Conservation (phyloP, 2,113 vertebrate genomes). For the Bos indicus region DNA sequence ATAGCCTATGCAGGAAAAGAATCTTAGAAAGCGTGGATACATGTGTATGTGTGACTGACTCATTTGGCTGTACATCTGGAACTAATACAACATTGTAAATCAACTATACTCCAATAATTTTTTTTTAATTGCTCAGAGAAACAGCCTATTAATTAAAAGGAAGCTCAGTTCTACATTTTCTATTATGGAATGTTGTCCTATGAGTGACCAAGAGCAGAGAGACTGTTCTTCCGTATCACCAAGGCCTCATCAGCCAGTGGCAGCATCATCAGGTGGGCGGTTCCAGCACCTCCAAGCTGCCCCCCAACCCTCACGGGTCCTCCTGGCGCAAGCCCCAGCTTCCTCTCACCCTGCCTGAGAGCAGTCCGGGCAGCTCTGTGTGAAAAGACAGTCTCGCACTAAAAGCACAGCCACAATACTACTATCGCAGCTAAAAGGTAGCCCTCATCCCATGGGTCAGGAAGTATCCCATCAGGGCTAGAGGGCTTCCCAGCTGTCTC, state of each 20-base stretch:
- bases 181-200: background rate
- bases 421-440: background rate
- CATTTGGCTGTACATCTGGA: background rate
- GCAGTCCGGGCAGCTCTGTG: background rate
- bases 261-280: accelerated
- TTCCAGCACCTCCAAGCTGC: accelerated
- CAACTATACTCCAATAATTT: background rate
- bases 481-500: background rate
- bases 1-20: background rate
- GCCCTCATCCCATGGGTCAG: background rate
- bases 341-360: background rate
- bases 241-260: accelerated
- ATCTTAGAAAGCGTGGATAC: background rate
- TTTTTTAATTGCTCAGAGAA: background rate
- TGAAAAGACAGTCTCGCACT: background rate
- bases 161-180: background rate
- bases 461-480: accelerated
- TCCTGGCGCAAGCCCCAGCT: background rate
- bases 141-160: background rate
- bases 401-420: background rate
- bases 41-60: accelerated
- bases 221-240: accelerated
- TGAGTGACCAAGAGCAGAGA: background rate
- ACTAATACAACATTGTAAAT: background rate
- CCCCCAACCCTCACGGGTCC: accelerated